Evolutionary conservation across 1,140 invertebrate species (phyloP), one percentile per base, ranked within the genome.

Genomic region (Neomicropteryx cornuta): DNA sequence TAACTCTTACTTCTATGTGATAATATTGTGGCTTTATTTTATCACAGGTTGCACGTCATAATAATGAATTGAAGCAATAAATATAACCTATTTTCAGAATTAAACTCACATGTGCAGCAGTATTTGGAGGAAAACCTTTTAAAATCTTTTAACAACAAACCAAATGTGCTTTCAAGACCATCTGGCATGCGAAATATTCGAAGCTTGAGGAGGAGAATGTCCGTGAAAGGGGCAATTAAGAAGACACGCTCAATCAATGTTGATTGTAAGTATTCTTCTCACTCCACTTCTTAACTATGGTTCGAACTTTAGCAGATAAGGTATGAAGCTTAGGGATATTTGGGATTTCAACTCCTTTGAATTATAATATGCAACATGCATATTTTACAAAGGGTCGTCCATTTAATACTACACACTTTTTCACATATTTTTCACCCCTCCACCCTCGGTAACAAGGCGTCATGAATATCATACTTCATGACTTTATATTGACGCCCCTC

Each of bases 121-220:
- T 93, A 93, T 63, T 66, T 94, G 36, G 87, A 91, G 51, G 84
- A 89, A 52, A 82, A 91, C 50, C 53, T 89, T n/a, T 66, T 85
- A 50, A 85, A 84, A 46, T 78, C 82, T 21, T 79, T 90, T 35
- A 79, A 78, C 17, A 74, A 77, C 49, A 81, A 81, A 49, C 71
- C 74, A 16, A 77, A 74, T 40, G 68, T 87, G 40, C 63, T 85
- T 16, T 67, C 71, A 28, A 68, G 71, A 31, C 72, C 67, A 13
- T 60, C 66, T 0, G 66, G 62, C n/a, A 43, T 63, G 3, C 50
- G 62, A 21, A 60, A 68, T n/a, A 39, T 46, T 14, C 66, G 71
- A 37, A 67, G 70, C 39, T 45, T 84, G 4, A 71, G 75, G 27
- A 68, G 81, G 13, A 76, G 74, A 56, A 84, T 89, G 77, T 89